These are phyloP conservation scores for Casuarius casuarius DNA, from an alignment of 2,113 vertebrate genomes.

Conservation along the genomic window DNA sequence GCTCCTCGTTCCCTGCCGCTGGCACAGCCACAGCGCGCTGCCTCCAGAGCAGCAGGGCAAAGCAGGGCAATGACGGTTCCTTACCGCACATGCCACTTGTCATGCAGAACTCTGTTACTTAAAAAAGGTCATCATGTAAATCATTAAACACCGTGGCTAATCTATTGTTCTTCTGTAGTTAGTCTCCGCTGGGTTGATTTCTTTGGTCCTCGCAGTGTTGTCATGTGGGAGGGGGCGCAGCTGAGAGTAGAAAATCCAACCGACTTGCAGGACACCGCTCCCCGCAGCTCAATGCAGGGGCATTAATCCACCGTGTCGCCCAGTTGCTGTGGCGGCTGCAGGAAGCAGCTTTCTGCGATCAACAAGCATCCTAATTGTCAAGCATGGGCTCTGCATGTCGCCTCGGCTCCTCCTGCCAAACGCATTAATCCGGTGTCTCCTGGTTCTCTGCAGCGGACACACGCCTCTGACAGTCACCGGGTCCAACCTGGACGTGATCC, in stretches of 20 bases:
- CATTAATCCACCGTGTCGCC: not conserved
- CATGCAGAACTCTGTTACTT: not conserved
- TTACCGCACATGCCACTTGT: not conserved
- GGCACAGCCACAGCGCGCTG: not conserved
- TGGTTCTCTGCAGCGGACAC: conserved; percentile 84
- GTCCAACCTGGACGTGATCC: conserved; percentile 95
- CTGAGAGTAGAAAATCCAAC: not conserved
- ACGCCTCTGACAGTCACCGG: conserved; percentile 92
- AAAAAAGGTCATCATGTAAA: not conserved
- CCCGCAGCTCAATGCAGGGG: not conserved
- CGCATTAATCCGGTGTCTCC: conserved; percentile 15
- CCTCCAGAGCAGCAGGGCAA: not conserved
- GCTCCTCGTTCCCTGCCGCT: not conserved
- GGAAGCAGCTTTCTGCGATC: not conserved
- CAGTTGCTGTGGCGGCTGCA: not conserved
- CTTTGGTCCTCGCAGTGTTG: not conserved
- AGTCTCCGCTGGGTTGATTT: not conserved
- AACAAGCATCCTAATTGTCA: not conserved
- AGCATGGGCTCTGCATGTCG: not conserved
- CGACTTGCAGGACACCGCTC: not conserved
- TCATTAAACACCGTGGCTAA: conserved; percentile 26
- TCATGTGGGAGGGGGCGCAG: not conserved
- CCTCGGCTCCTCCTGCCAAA: not conserved
- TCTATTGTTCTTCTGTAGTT: conserved; percentile 13
- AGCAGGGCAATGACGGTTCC: not conserved